Evolutionary conservation across 2,797 vertebrate species (phyloP), one percentile per base, ranked within the genome.

Genomic region (Syndactyla subalaris): DNA sequence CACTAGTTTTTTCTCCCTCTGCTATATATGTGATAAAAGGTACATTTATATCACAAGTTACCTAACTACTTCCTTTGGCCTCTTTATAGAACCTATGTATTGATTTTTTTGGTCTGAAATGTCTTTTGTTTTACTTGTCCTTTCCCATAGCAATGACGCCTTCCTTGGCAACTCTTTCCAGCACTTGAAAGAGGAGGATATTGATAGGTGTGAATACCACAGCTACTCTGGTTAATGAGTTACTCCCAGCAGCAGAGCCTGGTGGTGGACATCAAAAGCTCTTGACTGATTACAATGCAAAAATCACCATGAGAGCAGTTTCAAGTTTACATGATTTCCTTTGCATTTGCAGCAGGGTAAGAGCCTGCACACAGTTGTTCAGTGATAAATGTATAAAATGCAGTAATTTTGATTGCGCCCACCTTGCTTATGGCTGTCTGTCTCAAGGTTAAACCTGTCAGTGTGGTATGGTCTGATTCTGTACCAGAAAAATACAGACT

Each of bases 1-100:
- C 63, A 34, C 54, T 75, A 66, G 55, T 67, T 52, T 58, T 30
- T 73, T 15, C 27, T 82, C 38, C 48, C 54, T 71, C 66, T 91
- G 67, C 89, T 96, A 12, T 46, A 46, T 46, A 22, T 46, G 45
- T 46, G 45, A 46, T 46, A 70, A 32, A 62, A 88, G 88, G 73
- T 93, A 38, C 38, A 34, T 41, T 89, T 77, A 6, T 92, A 67
- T 76, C 88, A 72, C 66, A 84, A 24, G n/a, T 87, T 89, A 36
- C 54, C 61, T 81, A 92, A 82, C 92, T 95, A 59, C 79, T 85
- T 97, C 66, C 84, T 67, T 75, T 77, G 84, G 67, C 79, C 48
- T 95, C 78, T 81, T 55, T 94, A 89, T 95, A 90, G 85, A 93
- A 92, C 78, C n/a, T 82, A 43, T 2, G 1, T 58, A 46, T 55